Base-by-base conservation (phyloP, 64 coral and sea anemone genomes). In the Porites australiensis region DNA sequence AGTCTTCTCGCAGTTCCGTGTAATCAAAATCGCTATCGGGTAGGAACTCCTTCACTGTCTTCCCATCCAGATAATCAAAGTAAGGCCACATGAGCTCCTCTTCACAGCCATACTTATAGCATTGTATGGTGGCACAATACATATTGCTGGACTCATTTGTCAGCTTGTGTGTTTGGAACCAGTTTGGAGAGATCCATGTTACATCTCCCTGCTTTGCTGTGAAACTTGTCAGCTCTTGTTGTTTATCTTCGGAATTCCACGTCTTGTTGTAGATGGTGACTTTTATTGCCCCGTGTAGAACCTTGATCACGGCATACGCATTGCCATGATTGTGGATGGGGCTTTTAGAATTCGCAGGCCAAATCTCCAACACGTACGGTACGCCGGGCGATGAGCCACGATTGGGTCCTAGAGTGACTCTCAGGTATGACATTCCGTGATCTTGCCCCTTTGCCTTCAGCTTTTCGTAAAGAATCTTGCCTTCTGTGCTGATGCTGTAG, bases 111-210 rank as follows among this genome's bases (percentile, higher is more conserved):
- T 90, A 90, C 66, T 67, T 79, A 50, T 90, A 90, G 64, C 89
- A 90, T 9, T 90, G 89, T 44, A 90, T 58, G 52, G 89, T 90
- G 3, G 89, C 77, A 61, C 89, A 82, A 77, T 48, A 90, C 47
- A 79, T 9, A 16, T 90, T n/a, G 4, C 46, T 8, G 3, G 87
- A 62, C 13, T 89, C 49, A 50, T 90, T 90, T 16, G 63, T 53
- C 64, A 90, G 52, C 54, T 79, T 57, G 13, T 90, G 89, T 18
- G 77, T 90, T 50, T 90, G 89, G 20, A 66, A 90, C 89, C 89
- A 90, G 62, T 79, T 90, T n/a, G 89, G 89, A 7, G 89, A 81
- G 50, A 90, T 81, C 87, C 77, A 90, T 3, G 89, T 90, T 27
- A 82, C 89, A 64, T 82, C 89, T 19, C 65, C 65, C 72, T 82